Base-by-base conservation (phyloP, 2,888 invertebrate species). In the Microctonus brassicae region DNA sequence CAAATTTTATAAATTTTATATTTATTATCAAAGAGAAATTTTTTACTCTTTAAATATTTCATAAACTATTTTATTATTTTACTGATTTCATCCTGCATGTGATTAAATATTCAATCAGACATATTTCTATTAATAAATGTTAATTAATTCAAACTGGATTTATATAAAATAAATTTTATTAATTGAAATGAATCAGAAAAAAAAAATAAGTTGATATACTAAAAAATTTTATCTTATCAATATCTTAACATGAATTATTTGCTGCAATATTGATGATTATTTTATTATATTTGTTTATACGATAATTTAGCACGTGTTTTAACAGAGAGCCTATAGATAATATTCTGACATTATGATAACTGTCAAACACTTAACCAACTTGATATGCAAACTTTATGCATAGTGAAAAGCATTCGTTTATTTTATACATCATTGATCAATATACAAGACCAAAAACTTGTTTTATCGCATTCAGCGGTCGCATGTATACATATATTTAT, bases 381-480 rank as follows among this genome's bases (percentile, higher is more conserved):
- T n/a, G 39, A 39, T 39, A n/a, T 13, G 11, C n/a, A n/a, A n/a
- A n/a, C n/a, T 47, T 2, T 47, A 47, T 47, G 47, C 17, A 47
- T 17, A n/a, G 17, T n/a, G 42, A n/a, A 47, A 47, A 4, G 17
- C 17, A n/a, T 47, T 7, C 47, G 17, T 47, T 47, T 47, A 47
- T 6, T 47, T n/a, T n/a, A 47, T 17, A 47, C 47, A 9, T 47
- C 47, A 7, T 47, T n/a, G 47, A 47, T 47, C 47, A 47, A 47
- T 55, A 57, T n/a, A 42, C 63, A 24, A 39, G 55, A 66, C 57
- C 39, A 39, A 66, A 66, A 66, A 66, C 65, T 57, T 57, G 65
- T 66, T 66, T 57, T 55, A 26, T 66, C 55, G 9, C 17, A 26
- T 66, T 66, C 39, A 58, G 36, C 65, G 36, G 57, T 47, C 20